Evolutionary conservation across 2,797 vertebrate species (phyloP).

Genomic region (Danio aesculapii): DNA sequence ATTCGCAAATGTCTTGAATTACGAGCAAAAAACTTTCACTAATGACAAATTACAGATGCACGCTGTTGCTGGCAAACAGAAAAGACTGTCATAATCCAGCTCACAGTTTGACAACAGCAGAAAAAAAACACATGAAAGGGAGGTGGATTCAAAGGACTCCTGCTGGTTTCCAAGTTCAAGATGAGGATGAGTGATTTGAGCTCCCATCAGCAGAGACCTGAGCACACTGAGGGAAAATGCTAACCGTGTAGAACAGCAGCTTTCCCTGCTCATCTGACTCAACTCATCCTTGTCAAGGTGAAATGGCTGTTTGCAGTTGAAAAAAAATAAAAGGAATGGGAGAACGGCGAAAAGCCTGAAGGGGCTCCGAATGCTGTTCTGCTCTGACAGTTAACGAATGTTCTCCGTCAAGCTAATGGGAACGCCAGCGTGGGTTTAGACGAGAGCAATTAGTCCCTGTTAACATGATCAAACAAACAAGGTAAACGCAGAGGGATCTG

Average conservation of each 20-base stretch:
- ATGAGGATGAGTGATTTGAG: conserved; percentile 57
- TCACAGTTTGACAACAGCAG: conserved; percentile 25
- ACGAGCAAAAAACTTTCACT: conserved; percentile 20
- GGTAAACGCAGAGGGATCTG: background rate
- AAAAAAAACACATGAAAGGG: conserved; percentile 49
- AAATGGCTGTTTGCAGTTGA: conserved; percentile 50
- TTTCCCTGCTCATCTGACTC: conserved; percentile 52
- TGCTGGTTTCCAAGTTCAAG: conserved; percentile 55
- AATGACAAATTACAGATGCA: conserved; percentile 29
- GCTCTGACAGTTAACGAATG: background rate
- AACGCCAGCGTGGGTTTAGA: conserved; percentile 41
- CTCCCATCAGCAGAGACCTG: conserved; percentile 52
- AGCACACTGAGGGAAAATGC: conserved; percentile 52
- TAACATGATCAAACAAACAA: conserved; percentile 46
- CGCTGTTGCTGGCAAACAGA: background rate
- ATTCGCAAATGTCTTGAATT: conserved; percentile 6
- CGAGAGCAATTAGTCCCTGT: conserved; percentile 46
- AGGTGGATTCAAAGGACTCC: conserved; percentile 54
- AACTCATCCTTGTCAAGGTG: conserved; percentile 57
- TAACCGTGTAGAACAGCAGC: conserved; percentile 60
- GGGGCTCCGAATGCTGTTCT: conserved; percentile 37
- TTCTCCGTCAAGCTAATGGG: conserved; percentile 48
- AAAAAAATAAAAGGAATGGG: conserved; percentile 26
- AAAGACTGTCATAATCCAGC: conserved; percentile 34
- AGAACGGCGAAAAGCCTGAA: conserved; percentile 42